Conservation (phyloP, 2,888 invertebrate genomes). For the Leptopilina drosophilae region DNA sequence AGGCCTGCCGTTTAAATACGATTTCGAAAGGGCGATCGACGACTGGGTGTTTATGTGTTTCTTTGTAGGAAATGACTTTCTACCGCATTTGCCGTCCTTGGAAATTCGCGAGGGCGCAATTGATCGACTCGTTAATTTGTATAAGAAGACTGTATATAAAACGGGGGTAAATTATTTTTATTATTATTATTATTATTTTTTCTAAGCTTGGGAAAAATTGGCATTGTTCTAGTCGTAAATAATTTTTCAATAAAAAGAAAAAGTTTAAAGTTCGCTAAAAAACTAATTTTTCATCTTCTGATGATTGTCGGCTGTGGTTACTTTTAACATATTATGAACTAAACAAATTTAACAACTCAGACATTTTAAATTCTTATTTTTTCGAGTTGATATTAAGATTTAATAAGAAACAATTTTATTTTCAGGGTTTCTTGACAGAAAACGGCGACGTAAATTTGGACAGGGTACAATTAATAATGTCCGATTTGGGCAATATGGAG, state of each 20-base stretch:
- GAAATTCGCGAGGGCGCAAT: conserved; percentile 99
- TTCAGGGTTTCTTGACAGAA: conserved; percentile 94
- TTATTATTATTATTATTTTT: too few relatives aligned
- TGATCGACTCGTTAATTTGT: conserved; percentile 93
- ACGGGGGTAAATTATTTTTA: conserved; percentile 87
- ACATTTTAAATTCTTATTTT: neutral
- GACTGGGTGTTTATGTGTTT: conserved; percentile 99
- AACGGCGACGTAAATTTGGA: conserved; percentile 95
- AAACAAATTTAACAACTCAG: neutral
- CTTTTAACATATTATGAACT: too few relatives aligned
- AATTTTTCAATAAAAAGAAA: too few relatives aligned
- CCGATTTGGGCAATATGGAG: conserved; percentile 94
- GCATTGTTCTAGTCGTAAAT: too few relatives aligned
- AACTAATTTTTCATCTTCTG: neutral
- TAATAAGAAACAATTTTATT: conserved; percentile 21
- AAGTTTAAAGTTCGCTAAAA: too few relatives aligned
- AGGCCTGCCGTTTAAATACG: conserved; percentile 94
- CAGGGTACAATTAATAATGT: conserved; percentile 96
- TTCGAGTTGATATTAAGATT: conserved; percentile 25
- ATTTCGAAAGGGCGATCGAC: conserved; percentile 96
- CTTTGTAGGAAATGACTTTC: conserved; percentile 99
- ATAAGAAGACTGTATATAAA: conserved; percentile 95
- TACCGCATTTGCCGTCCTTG: conserved; percentile 97
- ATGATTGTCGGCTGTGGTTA: too few relatives aligned
- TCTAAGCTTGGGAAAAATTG: too few relatives aligned